Base-by-base conservation (phyloP, 2,113 vertebrate species). In the Mustela nigripes region DNA sequence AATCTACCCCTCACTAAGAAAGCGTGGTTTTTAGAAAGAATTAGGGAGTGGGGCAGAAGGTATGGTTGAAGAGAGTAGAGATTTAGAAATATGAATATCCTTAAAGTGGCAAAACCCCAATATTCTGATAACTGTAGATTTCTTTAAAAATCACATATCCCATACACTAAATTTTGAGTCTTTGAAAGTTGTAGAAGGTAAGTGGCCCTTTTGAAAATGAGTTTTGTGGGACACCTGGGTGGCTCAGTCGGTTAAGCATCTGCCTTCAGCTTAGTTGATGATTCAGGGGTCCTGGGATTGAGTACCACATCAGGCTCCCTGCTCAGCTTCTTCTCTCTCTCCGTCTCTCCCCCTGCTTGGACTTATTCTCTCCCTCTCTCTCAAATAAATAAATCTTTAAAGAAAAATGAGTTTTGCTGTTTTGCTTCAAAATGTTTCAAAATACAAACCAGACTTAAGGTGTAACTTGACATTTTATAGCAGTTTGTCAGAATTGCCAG, bases 391-490 rank as follows among this genome's bases (percentile, higher is more conserved):
- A 60, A 60, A 60, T 60, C 58, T 58, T 60, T 24, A 60, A 60
- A 58, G 19, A 60, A 86, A 93, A 96, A 62, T 95, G 21, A 92
- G 16, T 73, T 16, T 78, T 90, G 80, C 24, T 62, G 2, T 95
- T 96, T 95, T 28, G 5, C 86, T 97, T 93, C 16, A 76, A 16
- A 90, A 60, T 84, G 11, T 74, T 94, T 84, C 83, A 36, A 95
- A 92, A 74, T 21, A 15, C 36, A 95, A 69, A 80, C 26, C 39
- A 89, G 48, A 84, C n/a, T 74, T 82, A 42, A 56, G 21, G 71
- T 74, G 6, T 81, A 56, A 74, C 69, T 88, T 84, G 33, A 58
- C 7, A 42, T 86, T 81, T 86, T 82, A 71, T 83, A 80, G 39
- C 19, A 79, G 7, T 87, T 89, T 56, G 12, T 89, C 45, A 76